Percentiles rank a stretch among this genome's conserved stretches.
These are phyloP conservation scores for Cariama cristata DNA, from an alignment of 2,113 vertebrate species.

Conservation along the genomic window DNA sequence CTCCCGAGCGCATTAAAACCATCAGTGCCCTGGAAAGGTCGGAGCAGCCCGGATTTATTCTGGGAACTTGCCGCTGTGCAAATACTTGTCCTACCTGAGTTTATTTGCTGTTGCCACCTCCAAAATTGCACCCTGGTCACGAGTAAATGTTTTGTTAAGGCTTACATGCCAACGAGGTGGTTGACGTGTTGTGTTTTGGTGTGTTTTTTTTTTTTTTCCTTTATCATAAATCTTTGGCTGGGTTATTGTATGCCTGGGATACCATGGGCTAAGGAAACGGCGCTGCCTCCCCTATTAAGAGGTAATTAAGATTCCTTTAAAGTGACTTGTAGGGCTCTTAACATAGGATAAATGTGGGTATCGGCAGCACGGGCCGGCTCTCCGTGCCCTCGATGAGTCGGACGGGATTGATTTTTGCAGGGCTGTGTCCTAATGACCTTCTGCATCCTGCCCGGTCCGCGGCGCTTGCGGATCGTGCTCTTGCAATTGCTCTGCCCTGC, in stretches of 20 bases:
- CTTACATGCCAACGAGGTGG: background rate
- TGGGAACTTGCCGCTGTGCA: background rate
- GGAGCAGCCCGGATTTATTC: background rate
- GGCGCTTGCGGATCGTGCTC: background rate
- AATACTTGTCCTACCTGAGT: background rate
- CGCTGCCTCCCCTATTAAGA: background rate
- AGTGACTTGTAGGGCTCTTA: background rate
- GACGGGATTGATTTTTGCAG: background rate
- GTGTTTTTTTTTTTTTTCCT: background rate
- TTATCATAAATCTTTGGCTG: background rate
- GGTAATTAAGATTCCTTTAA: conserved; percentile 16
- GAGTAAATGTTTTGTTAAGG: background rate
- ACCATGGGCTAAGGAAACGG: background rate
- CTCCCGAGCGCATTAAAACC: background rate
- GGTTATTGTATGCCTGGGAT: background rate
- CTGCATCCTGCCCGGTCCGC: rapidly evolving
- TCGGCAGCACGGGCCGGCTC: rapidly evolving
- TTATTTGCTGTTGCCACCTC: background rate
- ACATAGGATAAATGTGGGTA: background rate
- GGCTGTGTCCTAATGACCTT: rapidly evolving
- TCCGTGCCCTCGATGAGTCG: background rate
- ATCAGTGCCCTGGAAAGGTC: background rate
- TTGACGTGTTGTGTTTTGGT: background rate
- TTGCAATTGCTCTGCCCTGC: background rate
- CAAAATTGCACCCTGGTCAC: background rate